Percentiles rank a stretch among this genome's conserved stretches.
phyloP scores from a whole-genome alignment of 2,797 vertebrate genomes.

The Anolis apletophallus region DNA sequence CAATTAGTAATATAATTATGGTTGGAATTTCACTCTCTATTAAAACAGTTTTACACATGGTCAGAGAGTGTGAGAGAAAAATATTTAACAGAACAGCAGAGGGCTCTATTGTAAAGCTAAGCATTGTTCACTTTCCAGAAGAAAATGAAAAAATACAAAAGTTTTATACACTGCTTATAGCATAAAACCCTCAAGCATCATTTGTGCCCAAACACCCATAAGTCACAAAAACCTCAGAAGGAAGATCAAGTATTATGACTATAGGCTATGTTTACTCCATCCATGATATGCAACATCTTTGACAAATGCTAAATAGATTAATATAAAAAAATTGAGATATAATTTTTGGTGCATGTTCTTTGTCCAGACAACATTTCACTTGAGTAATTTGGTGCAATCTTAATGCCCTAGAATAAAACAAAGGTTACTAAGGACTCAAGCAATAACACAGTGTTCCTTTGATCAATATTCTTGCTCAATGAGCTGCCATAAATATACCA shows the following conservation, averaged over 20 bases:
- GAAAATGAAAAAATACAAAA: conserved; percentile 20
- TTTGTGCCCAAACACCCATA: conserved; percentile 26
- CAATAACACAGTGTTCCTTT: conserved; percentile 75
- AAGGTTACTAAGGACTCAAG: conserved; percentile 70
- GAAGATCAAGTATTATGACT: conserved; percentile 29
- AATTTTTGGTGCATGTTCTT: conserved; percentile 12
- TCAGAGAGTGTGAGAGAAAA: conserved; percentile 26
- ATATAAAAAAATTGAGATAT: not conserved
- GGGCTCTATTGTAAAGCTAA: not conserved
- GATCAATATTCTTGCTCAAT: conserved; percentile 66
- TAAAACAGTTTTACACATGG: conserved; percentile 8
- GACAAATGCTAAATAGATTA: conserved; percentile 2
- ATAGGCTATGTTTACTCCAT: not conserved
- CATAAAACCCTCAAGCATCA: not conserved
- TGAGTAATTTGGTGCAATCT: conserved; percentile 47
- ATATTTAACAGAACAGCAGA: conserved; percentile 42
- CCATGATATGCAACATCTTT: not conserved
- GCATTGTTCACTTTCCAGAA: conserved; percentile 8
- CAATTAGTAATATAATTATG: not conserved
- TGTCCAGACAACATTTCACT: conserved; percentile 57
- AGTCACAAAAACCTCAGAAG: conserved; percentile 43
- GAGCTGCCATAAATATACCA: conserved; percentile 71
- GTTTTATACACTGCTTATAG: not conserved
- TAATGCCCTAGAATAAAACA: conserved; percentile 54
- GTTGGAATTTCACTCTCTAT: too few species aligned